Evolutionary conservation across 1,140 invertebrate species (phyloP).

Genomic region (Drosophila biarmipes): DNA sequence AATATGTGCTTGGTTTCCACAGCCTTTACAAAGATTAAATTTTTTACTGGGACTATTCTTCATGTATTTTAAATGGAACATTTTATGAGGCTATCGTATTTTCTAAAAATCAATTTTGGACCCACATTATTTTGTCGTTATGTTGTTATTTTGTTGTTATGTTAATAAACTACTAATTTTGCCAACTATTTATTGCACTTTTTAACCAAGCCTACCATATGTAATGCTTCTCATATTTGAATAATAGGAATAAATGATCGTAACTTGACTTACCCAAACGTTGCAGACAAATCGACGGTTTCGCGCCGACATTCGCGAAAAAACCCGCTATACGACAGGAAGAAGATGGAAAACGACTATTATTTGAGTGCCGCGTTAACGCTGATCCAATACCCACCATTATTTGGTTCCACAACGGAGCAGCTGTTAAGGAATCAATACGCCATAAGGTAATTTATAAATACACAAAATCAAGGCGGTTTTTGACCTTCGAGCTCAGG

Average conservation of each 20-base stretch:
- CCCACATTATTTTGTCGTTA: no score
- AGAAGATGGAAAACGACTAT: conserved; percentile 96
- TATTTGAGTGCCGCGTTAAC: conserved; percentile 98
- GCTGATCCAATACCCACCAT: conserved; percentile 96
- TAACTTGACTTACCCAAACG: conserved; percentile 4
- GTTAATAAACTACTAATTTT: no score
- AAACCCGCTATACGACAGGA: conserved; percentile 98
- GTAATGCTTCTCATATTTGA: not conserved
- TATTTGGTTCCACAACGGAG: conserved; percentile 95
- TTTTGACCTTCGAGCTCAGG: no score
- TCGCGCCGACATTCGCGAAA: conserved; percentile 98
- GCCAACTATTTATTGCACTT: not conserved
- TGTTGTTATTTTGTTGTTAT: no score
- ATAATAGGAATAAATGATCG: no score
- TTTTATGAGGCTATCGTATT: no score
- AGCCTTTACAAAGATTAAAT: no score
- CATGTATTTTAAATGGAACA: no score
- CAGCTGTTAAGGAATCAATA: conserved; percentile 89
- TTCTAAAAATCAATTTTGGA: no score
- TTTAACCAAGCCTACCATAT: not conserved
- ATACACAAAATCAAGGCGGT: not conserved
- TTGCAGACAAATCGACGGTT: conserved; percentile 96
- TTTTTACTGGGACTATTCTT: no score
- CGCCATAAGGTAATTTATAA: conserved; percentile 90
- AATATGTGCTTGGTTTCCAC: no score